A percentile compares a stretch with the other conserved stretches of the same genome.
phyloP scores from a whole-genome alignment of 2,888 invertebrate species.

The Pseudeuparius sepicola region DNA sequence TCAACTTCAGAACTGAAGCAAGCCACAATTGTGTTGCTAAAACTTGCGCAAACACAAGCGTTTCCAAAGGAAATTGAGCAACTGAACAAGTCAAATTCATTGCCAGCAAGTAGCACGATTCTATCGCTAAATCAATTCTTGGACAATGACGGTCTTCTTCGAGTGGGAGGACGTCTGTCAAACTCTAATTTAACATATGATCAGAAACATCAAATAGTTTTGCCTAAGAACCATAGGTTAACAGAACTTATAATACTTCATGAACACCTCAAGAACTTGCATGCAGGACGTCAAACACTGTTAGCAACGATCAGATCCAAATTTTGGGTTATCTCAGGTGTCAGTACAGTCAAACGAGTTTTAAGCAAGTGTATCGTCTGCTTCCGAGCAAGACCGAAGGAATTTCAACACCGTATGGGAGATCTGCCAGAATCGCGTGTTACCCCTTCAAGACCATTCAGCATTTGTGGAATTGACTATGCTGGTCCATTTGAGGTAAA shows the following conservation, averaged over 20 bases:
- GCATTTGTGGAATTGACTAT: conserved; percentile 15
- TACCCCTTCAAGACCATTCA: conserved; percentile 12
- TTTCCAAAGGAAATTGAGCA: no score
- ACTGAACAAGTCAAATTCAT: no score
- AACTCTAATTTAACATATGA: not conserved
- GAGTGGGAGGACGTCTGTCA: conserved; percentile 2
- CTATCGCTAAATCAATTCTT: no score
- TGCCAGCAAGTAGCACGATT: no score
- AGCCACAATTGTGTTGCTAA: no score
- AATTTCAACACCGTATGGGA: conserved; percentile 16
- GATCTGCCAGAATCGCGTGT: conserved; percentile 13
- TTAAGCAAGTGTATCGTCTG: conserved; percentile 10
- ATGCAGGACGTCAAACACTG: conserved; percentile 12
- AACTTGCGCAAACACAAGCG: no score
- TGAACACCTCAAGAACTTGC: conserved; percentile 10
- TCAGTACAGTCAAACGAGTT: conserved; percentile 4
- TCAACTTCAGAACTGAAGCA: no score
- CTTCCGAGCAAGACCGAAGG: conserved; percentile 10
- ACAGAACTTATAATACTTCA: conserved; percentile 12
- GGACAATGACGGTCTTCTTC: no score
- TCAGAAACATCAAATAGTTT: not conserved
- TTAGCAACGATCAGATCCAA: conserved; percentile 9
- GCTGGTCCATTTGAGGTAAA: no score
- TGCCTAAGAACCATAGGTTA: conserved; percentile 9
- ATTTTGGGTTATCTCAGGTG: conserved; percentile 12